A percentile compares a stretch with the other conserved stretches of the same genome.
Conservation (phyloP, 2,797 vertebrate species). For the Merluccius polli region DNA sequence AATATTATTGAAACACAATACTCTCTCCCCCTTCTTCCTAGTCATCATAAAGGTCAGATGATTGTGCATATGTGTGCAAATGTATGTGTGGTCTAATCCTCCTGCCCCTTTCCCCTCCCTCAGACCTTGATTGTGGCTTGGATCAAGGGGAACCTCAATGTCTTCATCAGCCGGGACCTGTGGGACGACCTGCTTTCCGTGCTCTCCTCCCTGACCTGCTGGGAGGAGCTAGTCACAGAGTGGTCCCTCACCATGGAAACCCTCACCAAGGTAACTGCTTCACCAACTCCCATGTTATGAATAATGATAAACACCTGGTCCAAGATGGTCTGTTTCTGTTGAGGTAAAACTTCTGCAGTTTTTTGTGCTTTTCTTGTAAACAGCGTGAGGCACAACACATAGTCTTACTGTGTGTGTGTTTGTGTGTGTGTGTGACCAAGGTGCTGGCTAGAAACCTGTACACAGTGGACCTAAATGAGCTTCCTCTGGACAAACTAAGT, state of each 20-base stretch:
- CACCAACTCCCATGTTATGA: not conserved
- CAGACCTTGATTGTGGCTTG: constrained; percentile 98
- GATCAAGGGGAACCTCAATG: constrained; percentile 99
- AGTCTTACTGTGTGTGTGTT: not conserved
- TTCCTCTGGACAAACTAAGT: constrained; percentile 96
- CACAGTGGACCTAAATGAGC: constrained; percentile 90
- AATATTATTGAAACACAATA: too few relatives aligned
- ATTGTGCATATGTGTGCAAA: too few relatives aligned
- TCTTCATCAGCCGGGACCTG: constrained; percentile 94
- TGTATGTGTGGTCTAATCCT: too few relatives aligned
- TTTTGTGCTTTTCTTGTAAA: not conserved
- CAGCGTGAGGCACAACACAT: not conserved
- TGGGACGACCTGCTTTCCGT: constrained; percentile 97
- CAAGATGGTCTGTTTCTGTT: not conserved
- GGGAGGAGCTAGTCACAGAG: constrained; percentile 98
- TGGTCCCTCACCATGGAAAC: constrained; percentile 99
- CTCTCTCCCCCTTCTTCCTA: too few relatives aligned
- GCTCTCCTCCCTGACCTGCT: constrained; percentile 92
- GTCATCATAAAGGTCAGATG: not conserved
- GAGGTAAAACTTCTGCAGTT: not conserved
- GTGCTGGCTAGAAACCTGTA: constrained; percentile 96
- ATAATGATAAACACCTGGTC: not conserved
- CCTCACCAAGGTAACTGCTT: constrained; percentile 80
- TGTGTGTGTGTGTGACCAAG: constrained; percentile 35
- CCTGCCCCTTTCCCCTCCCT: not conserved